Conservation (phyloP, 1,140 invertebrate species). For the Procambarus virginalis region DNA sequence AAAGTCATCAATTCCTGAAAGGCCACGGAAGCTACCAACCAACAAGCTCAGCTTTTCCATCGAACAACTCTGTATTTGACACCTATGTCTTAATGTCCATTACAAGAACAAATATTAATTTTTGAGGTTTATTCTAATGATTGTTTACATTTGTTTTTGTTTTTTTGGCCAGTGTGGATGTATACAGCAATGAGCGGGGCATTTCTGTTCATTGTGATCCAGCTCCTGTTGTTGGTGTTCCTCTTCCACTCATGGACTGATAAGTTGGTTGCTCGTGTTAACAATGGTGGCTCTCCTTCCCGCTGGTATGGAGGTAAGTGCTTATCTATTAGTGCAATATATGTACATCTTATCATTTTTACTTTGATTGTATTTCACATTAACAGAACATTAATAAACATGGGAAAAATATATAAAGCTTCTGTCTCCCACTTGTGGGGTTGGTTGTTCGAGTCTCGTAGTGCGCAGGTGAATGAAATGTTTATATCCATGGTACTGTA, state of each 20-base stretch:
- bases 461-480: too few relatives aligned
- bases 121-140: background rate
- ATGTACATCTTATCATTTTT: too few relatives aligned
- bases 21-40: too few relatives aligned
- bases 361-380: too few relatives aligned
- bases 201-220: conserved; percentile 78
- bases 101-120: background rate
- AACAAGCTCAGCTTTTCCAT: too few relatives aligned
- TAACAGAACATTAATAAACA: too few relatives aligned
- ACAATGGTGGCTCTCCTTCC: conserved; percentile 75
- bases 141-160: background rate
- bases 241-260: conserved; percentile 79
- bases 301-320: conserved; percentile 76
- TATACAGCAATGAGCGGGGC: conserved; percentile 77
- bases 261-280: conserved; percentile 75
- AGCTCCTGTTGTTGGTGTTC: conserved; percentile 78
- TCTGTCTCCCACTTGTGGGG: too few relatives aligned
- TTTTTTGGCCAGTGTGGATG: conserved; percentile 75
- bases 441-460: too few relatives aligned
- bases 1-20: too few relatives aligned
- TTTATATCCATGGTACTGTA: too few relatives aligned
- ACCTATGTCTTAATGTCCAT: background rate
- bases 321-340: background rate
- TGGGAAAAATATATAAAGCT: too few relatives aligned
- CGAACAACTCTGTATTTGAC: too few relatives aligned